Evolutionary conservation across 1,140 invertebrate species (phyloP).

Genomic region (Anthonomus grandis): DNA sequence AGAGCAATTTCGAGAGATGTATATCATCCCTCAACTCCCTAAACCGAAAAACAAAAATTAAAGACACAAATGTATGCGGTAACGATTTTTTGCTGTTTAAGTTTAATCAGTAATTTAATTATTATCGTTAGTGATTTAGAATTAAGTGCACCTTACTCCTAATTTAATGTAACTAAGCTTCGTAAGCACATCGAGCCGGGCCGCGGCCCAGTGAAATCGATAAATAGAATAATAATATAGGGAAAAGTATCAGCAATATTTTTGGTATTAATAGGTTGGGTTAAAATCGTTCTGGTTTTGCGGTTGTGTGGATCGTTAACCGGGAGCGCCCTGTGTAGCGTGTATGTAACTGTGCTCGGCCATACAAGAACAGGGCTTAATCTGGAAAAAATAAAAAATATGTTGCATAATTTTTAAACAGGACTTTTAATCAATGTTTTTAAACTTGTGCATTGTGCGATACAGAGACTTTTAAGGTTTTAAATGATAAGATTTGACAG

Average conservation of each 20-base stretch:
- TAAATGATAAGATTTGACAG: no score
- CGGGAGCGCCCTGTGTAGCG: not conserved
- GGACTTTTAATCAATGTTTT: no score
- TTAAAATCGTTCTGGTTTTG: conserved; percentile 9
- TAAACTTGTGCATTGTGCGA: no score
- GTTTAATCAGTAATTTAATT: conserved; percentile 22
- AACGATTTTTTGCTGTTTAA: not conserved
- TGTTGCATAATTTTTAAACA: no score
- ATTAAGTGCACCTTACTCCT: conserved; percentile 45
- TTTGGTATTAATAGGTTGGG: conserved; percentile 34
- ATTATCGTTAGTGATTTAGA: conserved; percentile 30
- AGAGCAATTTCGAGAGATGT: no score
- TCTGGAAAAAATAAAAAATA: conserved; percentile 25
- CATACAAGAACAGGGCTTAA: conserved; percentile 6
- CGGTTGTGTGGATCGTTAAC: not conserved
- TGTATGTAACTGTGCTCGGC: not conserved
- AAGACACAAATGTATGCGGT: no score
- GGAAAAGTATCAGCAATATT: conserved; percentile 40
- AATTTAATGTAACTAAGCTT: conserved; percentile 42
- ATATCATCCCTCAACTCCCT: no score
- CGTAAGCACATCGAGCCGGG: conserved; percentile 39
- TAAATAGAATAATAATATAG: no score
- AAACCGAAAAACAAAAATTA: no score
- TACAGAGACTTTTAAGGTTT: no score
- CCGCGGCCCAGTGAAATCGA: conserved; percentile 8